Evolutionary conservation across 2,113 vertebrate genomes (phyloP).

Genomic region (Perognathus longimembris): DNA sequence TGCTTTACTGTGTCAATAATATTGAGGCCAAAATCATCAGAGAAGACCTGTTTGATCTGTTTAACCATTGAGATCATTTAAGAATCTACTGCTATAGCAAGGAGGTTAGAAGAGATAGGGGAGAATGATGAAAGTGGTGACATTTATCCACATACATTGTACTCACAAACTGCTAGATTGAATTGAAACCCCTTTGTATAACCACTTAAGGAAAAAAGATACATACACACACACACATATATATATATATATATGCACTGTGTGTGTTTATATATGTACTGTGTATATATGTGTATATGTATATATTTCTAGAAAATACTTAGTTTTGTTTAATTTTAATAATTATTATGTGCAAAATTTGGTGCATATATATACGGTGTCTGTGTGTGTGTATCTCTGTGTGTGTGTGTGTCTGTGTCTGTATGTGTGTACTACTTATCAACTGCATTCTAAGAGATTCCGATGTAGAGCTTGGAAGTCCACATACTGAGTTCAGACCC

Average conservation of each 20-base stretch:
- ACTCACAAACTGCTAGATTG: too few species aligned
- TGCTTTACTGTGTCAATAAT: conserved; percentile 13
- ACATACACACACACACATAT: too few species aligned
- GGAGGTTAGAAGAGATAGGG: not conserved
- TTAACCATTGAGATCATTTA: conserved; percentile 2
- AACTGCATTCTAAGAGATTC: not conserved
- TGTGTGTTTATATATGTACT: too few species aligned
- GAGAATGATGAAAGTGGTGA: too few species aligned
- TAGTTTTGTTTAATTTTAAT: not conserved
- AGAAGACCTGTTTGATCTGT: conserved; percentile 14
- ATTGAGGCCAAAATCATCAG: not conserved
- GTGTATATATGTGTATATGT: too few species aligned
- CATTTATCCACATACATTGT: too few species aligned
- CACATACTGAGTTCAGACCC: not conserved
- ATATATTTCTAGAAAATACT: not conserved
- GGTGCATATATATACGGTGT: not conserved
- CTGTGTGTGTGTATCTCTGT: too few species aligned
- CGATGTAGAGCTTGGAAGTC: not conserved
- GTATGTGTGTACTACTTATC: not conserved
- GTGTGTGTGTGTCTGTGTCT: too few species aligned
- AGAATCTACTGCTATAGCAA: not conserved
- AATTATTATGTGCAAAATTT: not conserved
- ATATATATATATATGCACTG: too few species aligned
- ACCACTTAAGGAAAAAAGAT: too few species aligned
- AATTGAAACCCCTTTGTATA: too few species aligned